Conservation (phyloP, 2,888 invertebrate genomes). For the Drosophila dives region DNA sequence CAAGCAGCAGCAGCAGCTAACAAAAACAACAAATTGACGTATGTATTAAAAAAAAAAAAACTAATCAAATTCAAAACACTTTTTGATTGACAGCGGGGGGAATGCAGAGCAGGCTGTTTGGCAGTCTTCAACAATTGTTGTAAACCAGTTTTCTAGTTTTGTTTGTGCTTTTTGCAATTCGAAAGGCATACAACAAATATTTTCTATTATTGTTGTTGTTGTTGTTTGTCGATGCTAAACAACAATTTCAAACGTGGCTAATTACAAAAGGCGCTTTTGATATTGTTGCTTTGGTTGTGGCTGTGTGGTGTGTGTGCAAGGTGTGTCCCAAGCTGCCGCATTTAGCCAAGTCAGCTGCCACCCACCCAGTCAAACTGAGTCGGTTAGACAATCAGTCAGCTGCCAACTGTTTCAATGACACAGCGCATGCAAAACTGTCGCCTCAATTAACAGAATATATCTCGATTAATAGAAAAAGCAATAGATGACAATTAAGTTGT, state of each 20-base stretch:
- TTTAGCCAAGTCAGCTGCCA: conserved; percentile 54
- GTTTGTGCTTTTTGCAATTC: conserved; percentile 51
- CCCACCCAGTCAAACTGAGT: conserved; percentile 55
- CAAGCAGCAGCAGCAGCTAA: conserved; percentile 30
- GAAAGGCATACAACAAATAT: conserved; percentile 66
- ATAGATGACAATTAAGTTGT: not conserved
- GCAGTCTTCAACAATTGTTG: conserved; percentile 36
- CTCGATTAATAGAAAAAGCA: not conserved
- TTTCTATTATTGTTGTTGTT: conserved; percentile 42
- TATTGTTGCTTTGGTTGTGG: conserved; percentile 20
- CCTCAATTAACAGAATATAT: too few species aligned
- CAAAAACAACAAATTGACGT: conserved; percentile 20
- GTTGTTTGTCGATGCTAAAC: conserved; percentile 55
- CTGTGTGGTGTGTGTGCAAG: conserved; percentile 58
- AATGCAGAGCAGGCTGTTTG: conserved; percentile 3
- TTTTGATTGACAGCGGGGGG: conserved; percentile 51
- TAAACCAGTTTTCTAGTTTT: conserved; percentile 66
- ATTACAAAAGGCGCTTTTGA: conserved; percentile 57
- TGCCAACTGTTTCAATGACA: conserved; percentile 37
- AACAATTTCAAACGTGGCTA: conserved; percentile 69
- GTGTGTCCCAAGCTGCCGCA: conserved; percentile 62
- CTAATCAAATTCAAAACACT: conserved; percentile 61
- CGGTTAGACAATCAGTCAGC: not conserved
- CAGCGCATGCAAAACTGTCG: conserved; percentile 25
- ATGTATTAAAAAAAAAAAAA: conserved; percentile 19